A percentile compares a stretch with the other conserved stretches of the same genome.
Conservation (phyloP, 2,888 invertebrate genomes). For the Nephrotoma guestfalica region DNA sequence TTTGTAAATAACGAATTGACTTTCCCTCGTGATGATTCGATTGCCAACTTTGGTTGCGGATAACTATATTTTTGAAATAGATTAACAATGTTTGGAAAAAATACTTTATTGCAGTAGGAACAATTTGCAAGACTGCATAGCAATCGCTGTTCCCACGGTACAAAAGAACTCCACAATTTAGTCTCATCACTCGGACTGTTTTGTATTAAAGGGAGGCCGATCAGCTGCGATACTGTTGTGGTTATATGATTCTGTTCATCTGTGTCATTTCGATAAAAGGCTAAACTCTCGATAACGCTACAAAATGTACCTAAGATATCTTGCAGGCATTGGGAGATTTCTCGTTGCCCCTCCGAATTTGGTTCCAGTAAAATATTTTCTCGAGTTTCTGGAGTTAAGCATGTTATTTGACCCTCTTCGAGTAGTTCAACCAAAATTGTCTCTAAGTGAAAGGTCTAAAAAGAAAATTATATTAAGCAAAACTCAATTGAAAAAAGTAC, state of each 20-base stretch:
- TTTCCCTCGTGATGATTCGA: conserved; percentile 51
- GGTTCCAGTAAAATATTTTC: conserved; percentile 32
- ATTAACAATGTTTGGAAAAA: conserved; percentile 55
- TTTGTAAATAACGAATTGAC: conserved; percentile 34
- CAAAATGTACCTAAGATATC: conserved; percentile 47
- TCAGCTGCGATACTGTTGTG: conserved; percentile 44
- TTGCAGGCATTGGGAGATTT: conserved; percentile 36
- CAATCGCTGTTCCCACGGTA: conserved; percentile 64
- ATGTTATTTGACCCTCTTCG: conserved; percentile 52
- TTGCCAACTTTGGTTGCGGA: conserved; percentile 54
- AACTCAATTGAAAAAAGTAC: not conserved
- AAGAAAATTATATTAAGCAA: conserved; percentile 11
- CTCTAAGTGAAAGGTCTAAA: conserved; percentile 55
- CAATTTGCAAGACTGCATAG: conserved; percentile 82
- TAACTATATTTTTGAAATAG: conserved; percentile 48
- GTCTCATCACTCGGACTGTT: conserved; percentile 14
- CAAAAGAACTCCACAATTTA: conserved; percentile 19
- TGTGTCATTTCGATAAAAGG: conserved; percentile 51
- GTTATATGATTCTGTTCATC: conserved; percentile 32
- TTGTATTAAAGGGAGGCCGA: conserved; percentile 39
- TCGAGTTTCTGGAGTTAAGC: conserved; percentile 51
- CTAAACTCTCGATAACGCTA: conserved; percentile 56
- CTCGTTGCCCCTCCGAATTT: conserved; percentile 29
- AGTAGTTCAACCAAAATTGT: conserved; percentile 56
- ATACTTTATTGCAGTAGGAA: conserved; percentile 60